Conservation (phyloP, 92 coral and sea anemone genomes). For the Nematostella vectensis region DNA sequence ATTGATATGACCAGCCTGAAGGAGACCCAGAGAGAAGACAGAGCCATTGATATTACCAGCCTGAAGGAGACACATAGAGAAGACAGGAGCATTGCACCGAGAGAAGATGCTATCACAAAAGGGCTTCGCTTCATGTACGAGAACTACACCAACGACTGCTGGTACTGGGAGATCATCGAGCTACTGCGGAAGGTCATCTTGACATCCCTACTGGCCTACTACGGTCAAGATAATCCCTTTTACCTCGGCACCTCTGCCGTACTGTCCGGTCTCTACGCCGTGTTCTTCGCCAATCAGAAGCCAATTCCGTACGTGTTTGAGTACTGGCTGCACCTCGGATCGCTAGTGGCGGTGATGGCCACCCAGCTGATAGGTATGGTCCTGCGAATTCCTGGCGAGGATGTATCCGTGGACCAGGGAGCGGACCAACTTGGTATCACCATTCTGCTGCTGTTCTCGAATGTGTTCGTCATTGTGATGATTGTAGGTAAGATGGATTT, state of each 20-base stretch:
- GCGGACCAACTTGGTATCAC: conserved; percentile 3
- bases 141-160: not conserved
- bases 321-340: conserved; percentile 8
- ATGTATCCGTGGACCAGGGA: too few relatives aligned
- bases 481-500: conserved; percentile 9
- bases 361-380: not conserved
- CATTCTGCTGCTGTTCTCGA: conserved; percentile 4
- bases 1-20: too few relatives aligned
- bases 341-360: conserved; percentile 2
- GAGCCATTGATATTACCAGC: too few relatives aligned
- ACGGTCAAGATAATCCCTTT: not conserved
- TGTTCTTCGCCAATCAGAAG: too few relatives aligned
- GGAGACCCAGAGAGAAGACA: too few relatives aligned
- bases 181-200: conserved; percentile 9
- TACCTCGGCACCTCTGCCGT: not conserved
- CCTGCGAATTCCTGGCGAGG: conserved; percentile 3
- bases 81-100: too few relatives aligned
- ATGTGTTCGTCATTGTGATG: conserved; percentile 7
- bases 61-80: too few relatives aligned
- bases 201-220: too few relatives aligned
- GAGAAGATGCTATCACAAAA: too few relatives aligned
- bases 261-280: too few relatives aligned
- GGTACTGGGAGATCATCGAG: conserved; percentile 14
- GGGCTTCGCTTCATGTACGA: too few relatives aligned
- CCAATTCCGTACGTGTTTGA: conserved; percentile 9